Evolutionary conservation across 2,113 vertebrate genomes (phyloP).

Genomic region (Pangasianodon hypophthalmus): DNA sequence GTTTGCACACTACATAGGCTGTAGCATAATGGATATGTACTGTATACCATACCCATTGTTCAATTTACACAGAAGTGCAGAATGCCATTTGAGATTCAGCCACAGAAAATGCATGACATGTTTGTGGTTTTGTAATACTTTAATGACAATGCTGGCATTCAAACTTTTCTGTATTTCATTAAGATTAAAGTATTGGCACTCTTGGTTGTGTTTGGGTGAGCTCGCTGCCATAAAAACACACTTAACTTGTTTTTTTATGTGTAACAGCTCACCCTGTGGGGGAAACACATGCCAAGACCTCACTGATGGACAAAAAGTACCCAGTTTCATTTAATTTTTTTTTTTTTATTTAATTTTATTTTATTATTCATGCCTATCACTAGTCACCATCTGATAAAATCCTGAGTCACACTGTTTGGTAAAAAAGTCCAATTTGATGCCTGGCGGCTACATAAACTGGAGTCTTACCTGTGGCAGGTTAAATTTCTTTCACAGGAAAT

Average conservation of each 20-base stretch:
- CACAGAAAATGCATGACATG: neutral
- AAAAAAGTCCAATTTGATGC: neutral
- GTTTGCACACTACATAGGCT: neutral
- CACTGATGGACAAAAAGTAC: neutral
- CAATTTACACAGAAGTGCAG: too few relatives aligned
- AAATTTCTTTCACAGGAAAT: neutral
- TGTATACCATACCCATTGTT: neutral
- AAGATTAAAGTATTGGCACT: neutral
- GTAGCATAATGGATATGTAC: neutral
- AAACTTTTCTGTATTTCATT: neutral
- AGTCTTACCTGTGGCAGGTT: neutral
- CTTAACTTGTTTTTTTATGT: neutral
- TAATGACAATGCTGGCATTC: neutral
- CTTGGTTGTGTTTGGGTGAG: neutral
- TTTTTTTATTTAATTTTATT: too few relatives aligned
- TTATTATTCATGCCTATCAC: neutral
- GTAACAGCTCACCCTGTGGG: neutral
- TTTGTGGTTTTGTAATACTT: neutral
- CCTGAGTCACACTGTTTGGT: neutral
- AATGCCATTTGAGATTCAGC: neutral
- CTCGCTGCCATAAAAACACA: neutral
- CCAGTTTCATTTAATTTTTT: neutral
- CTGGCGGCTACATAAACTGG: neutral
- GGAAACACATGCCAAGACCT: neutral
- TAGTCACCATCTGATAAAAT: neutral